phyloP scores from a whole-genome alignment of 2,888 invertebrate species.

The Lampropteryx suffumata region DNA sequence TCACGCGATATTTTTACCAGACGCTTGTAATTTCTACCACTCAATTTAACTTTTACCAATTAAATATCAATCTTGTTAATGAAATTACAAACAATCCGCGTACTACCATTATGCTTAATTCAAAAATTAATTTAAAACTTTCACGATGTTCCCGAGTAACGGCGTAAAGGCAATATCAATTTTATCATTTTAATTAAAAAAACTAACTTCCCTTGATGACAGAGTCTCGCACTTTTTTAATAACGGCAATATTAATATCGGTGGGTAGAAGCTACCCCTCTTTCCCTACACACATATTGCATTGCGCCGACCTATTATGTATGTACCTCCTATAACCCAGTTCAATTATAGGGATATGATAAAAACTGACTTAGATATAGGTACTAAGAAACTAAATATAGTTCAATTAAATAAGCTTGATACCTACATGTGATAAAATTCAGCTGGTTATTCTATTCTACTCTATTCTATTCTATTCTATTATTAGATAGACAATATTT shows the following conservation, averaged over 20 bases:
- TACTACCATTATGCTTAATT: slow-evolving; percentile 79
- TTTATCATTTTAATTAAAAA: slow-evolving; percentile 84
- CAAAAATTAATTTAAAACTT: slow-evolving; percentile 83
- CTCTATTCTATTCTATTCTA: too few species aligned
- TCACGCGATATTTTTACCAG: too few species aligned
- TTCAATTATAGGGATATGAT: background rate
- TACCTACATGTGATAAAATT: too few species aligned
- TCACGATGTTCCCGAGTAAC: slow-evolving; percentile 75
- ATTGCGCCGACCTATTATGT: background rate
- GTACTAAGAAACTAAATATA: too few species aligned
- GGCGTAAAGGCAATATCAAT: slow-evolving; percentile 81
- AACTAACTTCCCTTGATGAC: slow-evolving; percentile 80
- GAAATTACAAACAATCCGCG: slow-evolving; percentile 77
- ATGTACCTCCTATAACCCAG: too few species aligned
- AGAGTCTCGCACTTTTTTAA: slow-evolving; percentile 82
- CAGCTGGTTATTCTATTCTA: too few species aligned
- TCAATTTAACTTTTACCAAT: background rate
- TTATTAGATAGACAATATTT: too few species aligned
- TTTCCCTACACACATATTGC: background rate
- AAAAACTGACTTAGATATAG: too few species aligned
- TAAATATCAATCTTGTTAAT: slow-evolving; percentile 51
- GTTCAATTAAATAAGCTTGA: too few species aligned
- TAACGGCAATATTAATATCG: slow-evolving; percentile 78
- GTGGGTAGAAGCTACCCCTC: slow-evolving; percentile 33
- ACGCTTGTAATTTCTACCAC: background rate